phyloP scores from a whole-genome alignment of 2,888 invertebrate species.

The Alviniconcha strummeri region DNA sequence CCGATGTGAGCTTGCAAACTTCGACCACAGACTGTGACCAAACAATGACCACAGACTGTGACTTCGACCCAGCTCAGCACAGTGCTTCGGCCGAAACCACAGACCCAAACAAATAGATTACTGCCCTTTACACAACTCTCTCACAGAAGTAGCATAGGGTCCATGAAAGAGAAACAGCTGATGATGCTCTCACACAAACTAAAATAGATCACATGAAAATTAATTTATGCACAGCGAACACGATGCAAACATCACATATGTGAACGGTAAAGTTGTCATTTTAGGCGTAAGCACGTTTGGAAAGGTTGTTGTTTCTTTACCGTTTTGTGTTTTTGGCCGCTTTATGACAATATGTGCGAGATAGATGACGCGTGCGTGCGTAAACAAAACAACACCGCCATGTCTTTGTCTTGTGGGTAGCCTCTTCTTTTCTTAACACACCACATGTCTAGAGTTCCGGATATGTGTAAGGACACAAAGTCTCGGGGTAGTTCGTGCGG shows the following conservation, averaged over 20 bases:
- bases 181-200: background rate
- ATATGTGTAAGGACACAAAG: no score
- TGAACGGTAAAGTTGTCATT: background rate
- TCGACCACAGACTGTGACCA: no score
- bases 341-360: background rate
- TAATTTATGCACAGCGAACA: constrained; percentile 10
- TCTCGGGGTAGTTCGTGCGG: background rate
- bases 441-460: no score
- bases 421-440: background rate
- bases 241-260: background rate
- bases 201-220: constrained; percentile 10
- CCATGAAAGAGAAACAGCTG: constrained; percentile 7
- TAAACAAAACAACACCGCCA: background rate
- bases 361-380: background rate
- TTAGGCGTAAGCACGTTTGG: background rate
- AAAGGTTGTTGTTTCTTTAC: background rate
- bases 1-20: no score
- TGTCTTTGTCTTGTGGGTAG: background rate
- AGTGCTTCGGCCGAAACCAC: no score
- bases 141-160: background rate
- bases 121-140: background rate
- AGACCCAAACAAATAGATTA: background rate
- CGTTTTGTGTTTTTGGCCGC: background rate
- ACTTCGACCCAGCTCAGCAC: no score
- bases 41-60: no score